phyloP scores from a whole-genome alignment of 2,113 vertebrate species.

The Theropithecus gelada region DNA sequence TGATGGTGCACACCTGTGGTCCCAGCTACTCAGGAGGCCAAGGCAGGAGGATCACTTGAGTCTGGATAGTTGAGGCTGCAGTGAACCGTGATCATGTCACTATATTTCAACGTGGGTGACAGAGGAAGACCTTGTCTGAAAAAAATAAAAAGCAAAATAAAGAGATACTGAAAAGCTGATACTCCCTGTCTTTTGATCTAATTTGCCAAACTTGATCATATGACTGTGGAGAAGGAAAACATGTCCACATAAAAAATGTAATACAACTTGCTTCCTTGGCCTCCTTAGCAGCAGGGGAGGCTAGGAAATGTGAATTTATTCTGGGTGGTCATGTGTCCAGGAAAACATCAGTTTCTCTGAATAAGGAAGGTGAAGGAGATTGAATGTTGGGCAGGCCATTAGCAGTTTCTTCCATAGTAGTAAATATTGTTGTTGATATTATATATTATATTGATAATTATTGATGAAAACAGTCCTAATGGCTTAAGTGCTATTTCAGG shows the following conservation, averaged over 20 bases:
- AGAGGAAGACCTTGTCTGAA: too few species aligned
- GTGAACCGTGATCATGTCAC: too few species aligned
- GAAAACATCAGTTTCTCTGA: not conserved
- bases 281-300: not conserved
- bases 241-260: not conserved
- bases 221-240: not conserved
- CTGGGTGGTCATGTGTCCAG: not conserved
- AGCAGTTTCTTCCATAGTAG: not conserved
- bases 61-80: too few species aligned
- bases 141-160: not conserved
- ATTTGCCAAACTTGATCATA: not conserved
- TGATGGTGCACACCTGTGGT: too few species aligned
- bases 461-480: not conserved
- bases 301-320: conserved; percentile 2
- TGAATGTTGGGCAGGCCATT: not conserved
- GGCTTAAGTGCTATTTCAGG: not conserved
- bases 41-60: too few species aligned
- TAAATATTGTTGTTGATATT: not conserved
- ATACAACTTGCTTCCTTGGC: not conserved
- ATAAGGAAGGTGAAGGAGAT: not conserved
- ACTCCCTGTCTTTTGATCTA: not conserved
- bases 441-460: not conserved
- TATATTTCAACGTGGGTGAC: too few species aligned
- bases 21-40: too few species aligned
- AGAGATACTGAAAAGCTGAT: not conserved